Conservation (phyloP, 2,113 vertebrate species). For the Rafetus swinhoei region DNA sequence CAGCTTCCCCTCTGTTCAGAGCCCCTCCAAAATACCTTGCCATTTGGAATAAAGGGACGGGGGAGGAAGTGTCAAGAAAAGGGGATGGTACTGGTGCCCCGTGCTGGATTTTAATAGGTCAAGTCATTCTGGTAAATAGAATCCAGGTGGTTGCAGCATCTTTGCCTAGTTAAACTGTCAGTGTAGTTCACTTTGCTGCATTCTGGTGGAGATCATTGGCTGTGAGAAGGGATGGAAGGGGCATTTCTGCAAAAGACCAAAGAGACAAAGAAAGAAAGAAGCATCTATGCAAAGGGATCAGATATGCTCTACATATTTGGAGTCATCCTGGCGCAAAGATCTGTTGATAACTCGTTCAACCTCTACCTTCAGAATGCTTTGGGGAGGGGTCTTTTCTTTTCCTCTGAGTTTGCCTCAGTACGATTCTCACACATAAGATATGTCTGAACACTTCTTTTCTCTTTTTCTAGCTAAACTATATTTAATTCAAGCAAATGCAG, state of each 20-base stretch:
- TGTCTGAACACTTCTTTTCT: neutral
- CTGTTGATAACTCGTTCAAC: neutral
- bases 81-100: neutral
- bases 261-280: slow-evolving; percentile 4
- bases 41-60: neutral
- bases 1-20: slow-evolving; percentile 23
- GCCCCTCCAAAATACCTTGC: slow-evolving; percentile 26
- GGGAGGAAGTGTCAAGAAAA: neutral
- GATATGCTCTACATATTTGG: neutral
- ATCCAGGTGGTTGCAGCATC: neutral
- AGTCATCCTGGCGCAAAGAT: neutral
- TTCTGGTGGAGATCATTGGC: slow-evolving; percentile 26
- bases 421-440: accelerated
- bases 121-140: neutral
- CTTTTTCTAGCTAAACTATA: slow-evolving; percentile 39
- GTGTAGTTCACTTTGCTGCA: neutral
- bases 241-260: neutral
- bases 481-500: slow-evolving; percentile 63
- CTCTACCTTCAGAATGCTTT: neutral
- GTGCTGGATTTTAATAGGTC: slow-evolving; percentile 47
- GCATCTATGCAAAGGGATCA: neutral
- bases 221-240: accelerated
- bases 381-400: neutral
- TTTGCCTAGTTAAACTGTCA: neutral
- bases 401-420: neutral